phyloP scores from a whole-genome alignment of 2,888 invertebrate genomes.

The Elaeidobius kamerunicus region DNA sequence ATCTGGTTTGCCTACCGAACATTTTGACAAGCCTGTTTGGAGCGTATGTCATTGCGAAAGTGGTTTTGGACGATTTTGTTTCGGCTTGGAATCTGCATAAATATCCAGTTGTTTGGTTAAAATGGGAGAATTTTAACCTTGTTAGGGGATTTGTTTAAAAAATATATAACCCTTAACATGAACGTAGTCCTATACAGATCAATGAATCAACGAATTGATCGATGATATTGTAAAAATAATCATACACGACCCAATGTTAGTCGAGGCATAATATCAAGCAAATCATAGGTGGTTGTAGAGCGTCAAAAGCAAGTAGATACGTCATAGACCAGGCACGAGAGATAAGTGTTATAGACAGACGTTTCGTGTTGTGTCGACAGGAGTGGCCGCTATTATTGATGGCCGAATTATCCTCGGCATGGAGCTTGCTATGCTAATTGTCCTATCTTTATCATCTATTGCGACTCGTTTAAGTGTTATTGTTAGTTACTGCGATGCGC shows the following conservation, averaged over 20 bases:
- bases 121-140: no score
- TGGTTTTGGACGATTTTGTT: conserved; percentile 11
- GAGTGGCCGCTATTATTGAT: conserved; percentile 30
- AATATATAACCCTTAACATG: no score
- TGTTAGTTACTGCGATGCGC: no score
- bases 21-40: conserved; percentile 27
- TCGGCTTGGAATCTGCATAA: conserved; percentile 1
- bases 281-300: conserved; percentile 22
- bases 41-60: conserved; percentile 23
- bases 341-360: conserved; percentile 29
- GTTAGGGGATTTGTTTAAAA: no score
- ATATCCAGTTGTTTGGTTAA: not conserved
- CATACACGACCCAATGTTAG: no score
- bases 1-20: conserved; percentile 31
- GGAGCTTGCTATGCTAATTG: conserved; percentile 27
- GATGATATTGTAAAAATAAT: no score
- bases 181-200: no score
- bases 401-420: conserved; percentile 29
- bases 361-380: conserved; percentile 25
- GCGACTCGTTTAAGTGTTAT: conserved; percentile 3
- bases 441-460: conserved; percentile 18
- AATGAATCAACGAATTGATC: no score
- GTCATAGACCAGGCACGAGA: conserved; percentile 24
- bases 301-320: conserved; percentile 26
- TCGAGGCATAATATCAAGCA: conserved; percentile 15